Evolutionary conservation across 2,113 vertebrate genomes (phyloP).

Genomic region (Microcebus tavaratra): DNA sequence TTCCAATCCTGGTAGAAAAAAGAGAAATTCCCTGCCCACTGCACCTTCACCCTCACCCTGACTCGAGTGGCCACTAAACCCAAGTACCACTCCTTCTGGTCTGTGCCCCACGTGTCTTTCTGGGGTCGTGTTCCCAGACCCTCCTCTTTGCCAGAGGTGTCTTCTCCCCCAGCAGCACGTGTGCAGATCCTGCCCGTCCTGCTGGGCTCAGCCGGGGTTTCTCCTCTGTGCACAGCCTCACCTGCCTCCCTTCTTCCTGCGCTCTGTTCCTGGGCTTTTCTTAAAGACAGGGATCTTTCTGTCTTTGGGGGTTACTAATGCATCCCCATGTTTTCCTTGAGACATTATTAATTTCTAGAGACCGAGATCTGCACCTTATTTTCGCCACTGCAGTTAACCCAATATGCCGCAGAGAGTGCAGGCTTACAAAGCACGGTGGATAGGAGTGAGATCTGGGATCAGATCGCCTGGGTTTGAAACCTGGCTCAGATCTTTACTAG

Average conservation of each 20-base stretch:
- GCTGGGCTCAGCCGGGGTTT: not conserved
- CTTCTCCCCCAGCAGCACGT: not conserved
- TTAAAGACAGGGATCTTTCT: not conserved
- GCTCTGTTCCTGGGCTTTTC: not conserved
- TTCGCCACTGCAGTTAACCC: not conserved
- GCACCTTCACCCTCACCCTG: not conserved
- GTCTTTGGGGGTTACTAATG: not conserved
- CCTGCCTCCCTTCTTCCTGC: not conserved
- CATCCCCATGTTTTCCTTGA: not conserved
- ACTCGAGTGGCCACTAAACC: rapidly evolving
- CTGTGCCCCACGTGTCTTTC: not conserved
- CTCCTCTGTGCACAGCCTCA: not conserved
- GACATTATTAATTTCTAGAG: not conserved
- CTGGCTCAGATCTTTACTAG: not conserved
- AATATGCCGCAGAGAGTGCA: rapidly evolving
- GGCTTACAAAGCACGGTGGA: rapidly evolving
- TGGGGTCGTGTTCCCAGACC: too few species aligned
- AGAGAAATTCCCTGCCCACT: not conserved
- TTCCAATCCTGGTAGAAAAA: not conserved
- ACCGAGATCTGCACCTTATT: not conserved
- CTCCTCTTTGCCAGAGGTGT: not conserved
- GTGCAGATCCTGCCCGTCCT: not conserved
- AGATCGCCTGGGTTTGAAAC: not conserved
- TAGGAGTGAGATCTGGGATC: not conserved
- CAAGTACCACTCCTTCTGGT: not conserved